Evolutionary conservation across 2,797 vertebrate species (phyloP), one percentile per base, ranked within the genome.

Genomic region (Enteromius treurensis): DNA sequence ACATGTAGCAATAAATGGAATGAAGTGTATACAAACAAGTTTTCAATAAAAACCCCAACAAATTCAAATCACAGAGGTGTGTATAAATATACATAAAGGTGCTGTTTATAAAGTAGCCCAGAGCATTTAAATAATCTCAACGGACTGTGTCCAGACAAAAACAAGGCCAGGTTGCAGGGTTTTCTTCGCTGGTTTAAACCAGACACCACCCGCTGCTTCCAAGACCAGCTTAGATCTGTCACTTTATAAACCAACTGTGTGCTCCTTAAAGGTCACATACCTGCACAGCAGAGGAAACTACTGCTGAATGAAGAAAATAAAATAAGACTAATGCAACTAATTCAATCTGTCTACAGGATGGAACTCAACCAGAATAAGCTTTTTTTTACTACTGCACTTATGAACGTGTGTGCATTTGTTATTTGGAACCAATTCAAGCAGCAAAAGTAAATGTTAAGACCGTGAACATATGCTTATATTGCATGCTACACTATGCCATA

Each of bases 91-190:
- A 62, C 15, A 74, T 53, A 42, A 81, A 78, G 42, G 60, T 64
- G 19, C 32, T 40, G 64, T 79, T 79, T 79, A 68, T 23, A 51
- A 40, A 79, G 19, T 15, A 51, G 45, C 64, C 79, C 81, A 84
- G 77, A 76, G 62, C 73, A 76, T 77, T 79, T 81, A 64, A 80
- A 88, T 80, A 84, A 73, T 88, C 29, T 85, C 37, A 75, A 80
- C 82, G 77, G 55, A 7, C 69, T 75, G 79, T 84, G 84, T 84
- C 87, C 79, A 84, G 67, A 86, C n/a, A 45, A 80, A 71, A 65
- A 71, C 40, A 13, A 68, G 62, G 74, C 58, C 34, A 21, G 78
- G 77, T 80, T 29, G n/a, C 15, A 64, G 70, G 79, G 49, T 78
- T 70, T 42, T 67, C 78, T 64, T 51, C 17, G 1, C 70, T 45